Percentiles rank a stretch among this genome's conserved stretches.
These are phyloP conservation scores for Chironex yamaguchii DNA, from an alignment of 30 jellyfish, hydroid and myxozoan genomes.

Conservation along the genomic window DNA sequence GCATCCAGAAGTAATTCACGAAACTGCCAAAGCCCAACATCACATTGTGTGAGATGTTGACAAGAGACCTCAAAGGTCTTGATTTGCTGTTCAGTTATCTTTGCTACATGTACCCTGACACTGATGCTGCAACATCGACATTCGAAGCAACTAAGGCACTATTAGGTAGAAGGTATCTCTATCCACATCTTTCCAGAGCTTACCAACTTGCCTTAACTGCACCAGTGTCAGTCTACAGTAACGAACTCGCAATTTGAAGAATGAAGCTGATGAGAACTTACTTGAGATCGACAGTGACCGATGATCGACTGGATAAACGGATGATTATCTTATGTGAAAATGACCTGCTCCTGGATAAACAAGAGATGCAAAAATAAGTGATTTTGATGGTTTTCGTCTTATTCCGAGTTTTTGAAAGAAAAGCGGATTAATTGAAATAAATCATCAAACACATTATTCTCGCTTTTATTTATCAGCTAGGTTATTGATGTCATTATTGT, in stretches of 20 bases:
- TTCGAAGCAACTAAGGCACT: not conserved
- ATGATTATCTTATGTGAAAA: no score
- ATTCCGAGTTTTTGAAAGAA: no score
- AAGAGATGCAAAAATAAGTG: no score
- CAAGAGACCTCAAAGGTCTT: not conserved
- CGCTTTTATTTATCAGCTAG: no score
- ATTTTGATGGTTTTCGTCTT: no score
- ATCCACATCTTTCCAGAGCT: constrained; percentile 2
- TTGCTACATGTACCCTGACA: not conserved
- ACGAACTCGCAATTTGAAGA: not conserved
- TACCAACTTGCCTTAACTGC: constrained; percentile 14
- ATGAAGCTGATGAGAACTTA: no score
- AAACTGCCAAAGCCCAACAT: not conserved
- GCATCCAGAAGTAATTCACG: not conserved
- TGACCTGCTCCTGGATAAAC: no score
- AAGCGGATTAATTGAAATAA: no score
- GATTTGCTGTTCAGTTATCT: not conserved
- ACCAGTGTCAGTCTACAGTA: not conserved
- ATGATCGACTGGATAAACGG: no score
- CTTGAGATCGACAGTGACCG: no score
- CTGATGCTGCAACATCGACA: not conserved
- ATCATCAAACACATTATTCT: no score
- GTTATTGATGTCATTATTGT: no score
- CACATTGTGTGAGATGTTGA: not conserved
- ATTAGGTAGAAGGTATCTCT: not conserved